Conservation (phyloP, 2,113 vertebrate genomes). For the Falcunculus frontatus region DNA sequence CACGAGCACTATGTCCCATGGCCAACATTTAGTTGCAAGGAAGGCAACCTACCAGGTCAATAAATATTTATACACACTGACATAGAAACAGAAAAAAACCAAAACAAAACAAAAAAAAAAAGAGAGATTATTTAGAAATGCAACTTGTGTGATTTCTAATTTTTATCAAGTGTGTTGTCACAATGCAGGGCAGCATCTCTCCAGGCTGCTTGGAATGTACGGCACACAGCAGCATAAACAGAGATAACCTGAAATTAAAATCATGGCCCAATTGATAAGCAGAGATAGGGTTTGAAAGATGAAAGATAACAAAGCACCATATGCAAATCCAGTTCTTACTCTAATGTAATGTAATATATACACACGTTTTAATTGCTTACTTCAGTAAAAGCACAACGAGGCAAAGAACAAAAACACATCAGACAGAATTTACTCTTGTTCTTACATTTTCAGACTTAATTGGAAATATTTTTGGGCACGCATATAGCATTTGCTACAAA, state of each 20-base stretch:
- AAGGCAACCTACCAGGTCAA: not conserved
- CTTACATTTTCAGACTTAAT: not conserved
- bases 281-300: not conserved
- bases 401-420: not conserved
- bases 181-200: not conserved
- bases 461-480: not conserved
- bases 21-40: not conserved
- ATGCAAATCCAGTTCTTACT: not conserved
- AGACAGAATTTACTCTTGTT: not conserved
- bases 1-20: not conserved
- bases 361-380: not conserved
- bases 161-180: not conserved
- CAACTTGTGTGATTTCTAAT: not conserved
- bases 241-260: slow-evolving; percentile 16
- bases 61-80: not conserved
- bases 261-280: not conserved
- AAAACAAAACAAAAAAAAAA: not conserved
- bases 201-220: not conserved
- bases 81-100: not conserved
- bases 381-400: not conserved
- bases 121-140: not conserved
- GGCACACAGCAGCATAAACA: not conserved
- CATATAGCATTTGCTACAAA: not conserved
- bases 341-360: not conserved
- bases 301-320: not conserved